These are phyloP conservation scores for Caenorhabditis japonica DNA, from an alignment of 2,888 invertebrate genomes.

Conservation along the genomic window DNA sequence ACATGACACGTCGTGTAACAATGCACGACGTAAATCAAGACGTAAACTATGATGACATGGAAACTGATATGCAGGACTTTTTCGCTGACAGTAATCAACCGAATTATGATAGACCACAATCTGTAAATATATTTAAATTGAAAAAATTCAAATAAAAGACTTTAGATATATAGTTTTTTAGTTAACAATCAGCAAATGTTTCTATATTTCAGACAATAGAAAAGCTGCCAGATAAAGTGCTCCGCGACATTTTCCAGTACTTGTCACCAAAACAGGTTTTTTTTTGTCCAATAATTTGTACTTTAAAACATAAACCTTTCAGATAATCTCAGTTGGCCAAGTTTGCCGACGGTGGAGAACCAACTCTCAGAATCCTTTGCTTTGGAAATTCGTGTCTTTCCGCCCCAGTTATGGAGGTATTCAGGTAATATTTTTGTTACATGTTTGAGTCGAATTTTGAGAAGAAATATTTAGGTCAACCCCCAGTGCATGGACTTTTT, in stretches of 20 bases:
- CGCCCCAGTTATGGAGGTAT: slow-evolving; percentile 96
- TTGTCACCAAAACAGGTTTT: slow-evolving; percentile 57
- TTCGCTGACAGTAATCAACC: slow-evolving; percentile 39
- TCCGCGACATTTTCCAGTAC: slow-evolving; percentile 85
- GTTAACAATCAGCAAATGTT: not conserved
- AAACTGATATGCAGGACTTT: slow-evolving; percentile 43
- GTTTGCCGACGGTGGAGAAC: slow-evolving; percentile 96
- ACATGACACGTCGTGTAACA: slow-evolving; percentile 73
- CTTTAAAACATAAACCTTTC: not conserved
- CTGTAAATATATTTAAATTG: slow-evolving; percentile 24
- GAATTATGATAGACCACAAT: slow-evolving; percentile 36
- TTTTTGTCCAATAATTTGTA: not conserved
- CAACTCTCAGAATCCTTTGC: slow-evolving; percentile 92
- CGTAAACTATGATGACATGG: slow-evolving; percentile 42
- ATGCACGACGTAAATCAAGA: slow-evolving; percentile 67
- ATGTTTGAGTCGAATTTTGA: too few species aligned
- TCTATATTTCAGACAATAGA: slow-evolving; percentile 75
- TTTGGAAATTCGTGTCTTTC: slow-evolving; percentile 96
- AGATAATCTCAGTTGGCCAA: slow-evolving; percentile 81
- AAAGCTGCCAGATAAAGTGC: slow-evolving; percentile 93
- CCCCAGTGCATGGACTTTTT: slow-evolving; percentile 61
- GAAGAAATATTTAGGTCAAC: slow-evolving; percentile 59
- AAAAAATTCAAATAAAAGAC: not conserved
- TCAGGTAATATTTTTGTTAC: too few species aligned
- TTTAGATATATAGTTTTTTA: not conserved